Evolutionary conservation across 2,113 vertebrate genomes (phyloP), one percentile per base, ranked within the genome.

Genomic region (Xenopus laevis): DNA sequence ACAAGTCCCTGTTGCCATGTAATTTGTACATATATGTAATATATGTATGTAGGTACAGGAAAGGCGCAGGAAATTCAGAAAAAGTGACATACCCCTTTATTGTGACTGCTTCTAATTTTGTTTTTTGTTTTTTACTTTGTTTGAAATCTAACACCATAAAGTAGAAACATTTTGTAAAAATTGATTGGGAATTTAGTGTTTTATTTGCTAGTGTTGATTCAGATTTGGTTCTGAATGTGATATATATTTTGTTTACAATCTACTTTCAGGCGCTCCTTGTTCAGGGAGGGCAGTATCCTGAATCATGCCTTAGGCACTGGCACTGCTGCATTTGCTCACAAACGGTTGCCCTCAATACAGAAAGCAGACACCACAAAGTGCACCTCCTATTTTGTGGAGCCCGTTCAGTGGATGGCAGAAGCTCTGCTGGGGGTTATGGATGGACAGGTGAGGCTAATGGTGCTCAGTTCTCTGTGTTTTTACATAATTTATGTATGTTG

Each of bases 361-460:
- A 3, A 9, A 0, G 74, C n/a, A 0, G 58, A 76, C 57, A 83
- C 13, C 0, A 81, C 80, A 13, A 89, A 82, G 12, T 99, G 97
- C 61, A 98, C 95, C 0, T 98, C 96, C 0, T 92, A 94, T 73
- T 99, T 99, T 79, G 92, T 92, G 0, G 96, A 97, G 79, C 97
- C 97, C 0, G 93, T 99, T 63, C 94, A 94, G 82, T 99, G 97
- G 96, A 98, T 99, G 96, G 93, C 95, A 65, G 82, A 91, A 0
- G 80, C 84, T 0, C 53, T 98, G 79, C 87, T 99, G 0, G 95
- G 95, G 46, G 94, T 96, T 7, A 87, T 98, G 89, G 91, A 96
- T 76, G 95, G 96, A 81, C 97, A 97, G 95, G 97, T 99, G 81
- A 84, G 46, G 13, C 13, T 47, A 13, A 10, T 47, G 13, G 46